Evolutionary conservation across 2,113 vertebrate genomes (phyloP).

Genomic region (Labeo catla): DNA sequence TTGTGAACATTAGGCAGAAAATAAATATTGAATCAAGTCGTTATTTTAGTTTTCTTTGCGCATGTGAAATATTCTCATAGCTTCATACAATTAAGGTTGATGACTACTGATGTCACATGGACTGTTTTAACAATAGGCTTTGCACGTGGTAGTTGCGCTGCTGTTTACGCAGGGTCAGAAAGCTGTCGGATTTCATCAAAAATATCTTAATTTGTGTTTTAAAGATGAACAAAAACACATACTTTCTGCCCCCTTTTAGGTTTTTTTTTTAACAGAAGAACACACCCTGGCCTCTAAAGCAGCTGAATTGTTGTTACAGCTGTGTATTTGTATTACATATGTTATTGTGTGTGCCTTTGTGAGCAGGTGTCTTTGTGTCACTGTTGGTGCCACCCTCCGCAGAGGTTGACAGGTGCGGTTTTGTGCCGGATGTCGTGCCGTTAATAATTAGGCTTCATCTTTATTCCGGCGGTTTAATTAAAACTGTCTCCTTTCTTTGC

Average conservation of each 20-base stretch:
- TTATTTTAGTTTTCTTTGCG: too few relatives aligned
- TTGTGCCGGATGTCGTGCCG: conserved; percentile 54
- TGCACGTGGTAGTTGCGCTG: too few relatives aligned
- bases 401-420: conserved; percentile 55
- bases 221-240: background rate
- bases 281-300: background rate
- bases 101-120: too few relatives aligned
- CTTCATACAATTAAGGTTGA: too few relatives aligned
- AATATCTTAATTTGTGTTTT: too few relatives aligned
- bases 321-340: conserved; percentile 22
- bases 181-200: too few relatives aligned
- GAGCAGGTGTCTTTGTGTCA: conserved; percentile 21
- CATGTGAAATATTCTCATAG: too few relatives aligned
- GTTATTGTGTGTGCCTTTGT: background rate
- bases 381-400: conserved; percentile 18
- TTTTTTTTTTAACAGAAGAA: background rate
- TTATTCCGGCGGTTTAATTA: conserved; percentile 68
- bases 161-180: too few relatives aligned
- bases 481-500: conserved; percentile 59
- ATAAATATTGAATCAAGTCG: too few relatives aligned
- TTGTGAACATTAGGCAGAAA: too few relatives aligned
- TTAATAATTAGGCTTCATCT: conserved; percentile 66
- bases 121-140: too few relatives aligned
- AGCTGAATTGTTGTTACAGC: background rate
- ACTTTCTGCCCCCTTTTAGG: too few relatives aligned